A percentile compares a stretch with the other conserved stretches of the same genome.
Conservation (phyloP, 2,113 vertebrate species). For the human (Homo sapiens) region DNA sequence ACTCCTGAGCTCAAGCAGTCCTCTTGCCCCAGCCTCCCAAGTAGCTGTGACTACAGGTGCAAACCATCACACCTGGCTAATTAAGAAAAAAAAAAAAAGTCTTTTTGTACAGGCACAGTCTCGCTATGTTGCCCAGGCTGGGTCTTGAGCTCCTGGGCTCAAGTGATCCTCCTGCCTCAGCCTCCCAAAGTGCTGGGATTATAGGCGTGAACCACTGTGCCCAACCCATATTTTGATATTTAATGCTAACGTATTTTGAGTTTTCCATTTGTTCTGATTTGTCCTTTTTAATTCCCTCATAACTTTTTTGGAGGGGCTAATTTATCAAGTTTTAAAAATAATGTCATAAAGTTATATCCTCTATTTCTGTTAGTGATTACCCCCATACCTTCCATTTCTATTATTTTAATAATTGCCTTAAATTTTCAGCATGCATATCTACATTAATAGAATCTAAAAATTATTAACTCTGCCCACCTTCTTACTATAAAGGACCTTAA, state of each 20-base stretch:
- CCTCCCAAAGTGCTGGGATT: no score
- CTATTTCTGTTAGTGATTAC: not conserved
- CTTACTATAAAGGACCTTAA: not conserved
- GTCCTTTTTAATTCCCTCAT: not conserved
- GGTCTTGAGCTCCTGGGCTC: no score
- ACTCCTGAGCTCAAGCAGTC: no score
- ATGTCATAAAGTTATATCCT: not conserved
- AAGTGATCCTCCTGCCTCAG: no score
- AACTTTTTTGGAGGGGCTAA: not conserved
- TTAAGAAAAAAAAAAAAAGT: no score
- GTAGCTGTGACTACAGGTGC: no score
- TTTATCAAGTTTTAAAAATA: not conserved
- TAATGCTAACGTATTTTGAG: not conserved
- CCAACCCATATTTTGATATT: not conserved
- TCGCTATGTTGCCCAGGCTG: no score
- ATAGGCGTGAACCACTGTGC: no score
- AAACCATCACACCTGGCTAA: no score
- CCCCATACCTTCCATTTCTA: not conserved
- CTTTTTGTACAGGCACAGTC: no score
- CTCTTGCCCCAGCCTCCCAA: no score
- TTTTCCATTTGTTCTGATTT: constrained; percentile 4
- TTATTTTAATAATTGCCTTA: constrained; percentile 3
- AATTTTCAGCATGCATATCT: not conserved
- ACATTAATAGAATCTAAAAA: not conserved
- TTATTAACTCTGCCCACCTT: not conserved